Conservation (phyloP, 1,140 invertebrate species). For the Sarcophaga peregrina region DNA sequence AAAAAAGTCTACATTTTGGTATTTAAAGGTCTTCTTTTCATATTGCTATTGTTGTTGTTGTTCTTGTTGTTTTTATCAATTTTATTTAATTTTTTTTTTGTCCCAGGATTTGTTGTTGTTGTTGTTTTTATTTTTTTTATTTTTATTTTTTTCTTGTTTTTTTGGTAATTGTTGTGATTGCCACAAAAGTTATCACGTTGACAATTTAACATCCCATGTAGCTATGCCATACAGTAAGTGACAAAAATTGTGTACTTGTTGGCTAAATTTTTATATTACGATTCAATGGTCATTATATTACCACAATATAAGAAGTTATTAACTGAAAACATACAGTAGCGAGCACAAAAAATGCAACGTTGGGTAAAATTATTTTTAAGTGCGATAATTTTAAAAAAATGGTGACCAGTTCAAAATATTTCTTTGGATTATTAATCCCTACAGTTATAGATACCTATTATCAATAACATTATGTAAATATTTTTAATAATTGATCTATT, state of each 20-base stretch:
- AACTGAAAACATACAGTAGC: too few species aligned
- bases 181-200: slow-evolving; percentile 14
- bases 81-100: background rate
- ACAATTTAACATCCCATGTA: slow-evolving; percentile 5
- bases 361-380: too few species aligned
- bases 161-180: slow-evolving; percentile 8
- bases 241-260: background rate
- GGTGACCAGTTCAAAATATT: too few species aligned
- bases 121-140: background rate
- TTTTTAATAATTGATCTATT: too few species aligned
- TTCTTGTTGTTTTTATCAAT: background rate
- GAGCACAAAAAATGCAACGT: too few species aligned
- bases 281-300: too few species aligned
- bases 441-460: too few species aligned
- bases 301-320: too few species aligned
- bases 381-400: too few species aligned
- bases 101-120: background rate
- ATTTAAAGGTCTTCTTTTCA: background rate
- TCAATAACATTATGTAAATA: too few species aligned
- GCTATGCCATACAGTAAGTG: background rate
- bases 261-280: too few species aligned
- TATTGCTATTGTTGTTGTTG: background rate
- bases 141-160: background rate
- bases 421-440: too few species aligned
- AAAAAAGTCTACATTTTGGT: background rate